A percentile compares a stretch with the other conserved stretches of the same genome.
Conservation (phyloP, 1,140 invertebrate species). For the Batillaria attramentaria region DNA sequence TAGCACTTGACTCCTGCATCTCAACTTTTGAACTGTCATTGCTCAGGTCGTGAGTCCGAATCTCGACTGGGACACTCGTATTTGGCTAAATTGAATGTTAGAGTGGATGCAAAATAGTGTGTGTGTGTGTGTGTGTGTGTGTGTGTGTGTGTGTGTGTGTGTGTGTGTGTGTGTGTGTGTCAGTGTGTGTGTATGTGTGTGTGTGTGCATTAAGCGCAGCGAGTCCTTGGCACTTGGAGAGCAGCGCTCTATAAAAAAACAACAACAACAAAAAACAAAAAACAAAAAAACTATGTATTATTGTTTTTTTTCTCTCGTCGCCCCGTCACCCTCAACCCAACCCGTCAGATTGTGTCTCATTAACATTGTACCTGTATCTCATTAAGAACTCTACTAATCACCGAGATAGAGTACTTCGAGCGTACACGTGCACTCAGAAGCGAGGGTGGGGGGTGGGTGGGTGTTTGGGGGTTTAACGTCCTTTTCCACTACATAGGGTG, state of each 20-base stretch:
- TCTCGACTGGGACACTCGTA: no score
- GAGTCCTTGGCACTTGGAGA: no score
- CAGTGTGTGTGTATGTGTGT: neutral
- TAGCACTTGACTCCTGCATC: slow-evolving; percentile 51
- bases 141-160: neutral
- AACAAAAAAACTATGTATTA: no score
- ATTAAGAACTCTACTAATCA: neutral
- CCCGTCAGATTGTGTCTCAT: neutral
- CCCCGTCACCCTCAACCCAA: neutral
- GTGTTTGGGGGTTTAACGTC: no score
- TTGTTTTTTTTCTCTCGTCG: neutral
- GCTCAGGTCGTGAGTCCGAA: no score
- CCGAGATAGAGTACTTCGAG: no score
- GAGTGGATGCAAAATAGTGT: neutral
- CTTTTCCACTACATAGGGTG: no score
- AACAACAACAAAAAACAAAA: no score
- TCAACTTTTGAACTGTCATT: slow-evolving; percentile 53
- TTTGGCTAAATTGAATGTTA: neutral
- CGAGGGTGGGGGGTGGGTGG: no score
- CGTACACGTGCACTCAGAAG: no score
- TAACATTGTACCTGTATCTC: neutral
- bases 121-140: neutral
- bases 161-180: neutral
- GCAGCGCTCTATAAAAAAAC: no score
- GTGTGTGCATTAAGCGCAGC: no score